These are phyloP conservation scores for Scarus forsteni DNA, from an alignment of 2,797 vertebrate species.

Conservation along the genomic window DNA sequence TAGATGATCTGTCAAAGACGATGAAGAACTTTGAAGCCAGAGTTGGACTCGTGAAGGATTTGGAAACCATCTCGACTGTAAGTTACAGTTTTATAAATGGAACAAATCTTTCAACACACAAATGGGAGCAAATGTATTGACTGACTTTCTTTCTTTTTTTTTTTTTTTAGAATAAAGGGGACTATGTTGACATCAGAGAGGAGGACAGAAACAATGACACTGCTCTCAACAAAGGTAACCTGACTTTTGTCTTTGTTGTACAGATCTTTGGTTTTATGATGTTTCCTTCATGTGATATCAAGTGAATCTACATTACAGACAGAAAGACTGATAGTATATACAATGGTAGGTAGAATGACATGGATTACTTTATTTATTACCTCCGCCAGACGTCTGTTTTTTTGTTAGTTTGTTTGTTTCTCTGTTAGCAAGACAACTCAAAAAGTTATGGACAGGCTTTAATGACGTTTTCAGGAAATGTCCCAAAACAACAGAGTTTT, in stretches of 20 bases:
- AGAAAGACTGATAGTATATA: no score
- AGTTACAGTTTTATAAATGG: slow-evolving; percentile 53
- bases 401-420: no score
- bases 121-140: slow-evolving; percentile 4
- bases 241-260: slow-evolving; percentile 25
- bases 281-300: no score
- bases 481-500: no score
- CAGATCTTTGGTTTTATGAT: no score
- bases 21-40: slow-evolving; percentile 93
- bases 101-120: slow-evolving; percentile 4
- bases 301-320: no score
- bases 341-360: no score
- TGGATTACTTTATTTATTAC: no score
- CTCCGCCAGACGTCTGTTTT: no score
- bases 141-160: slow-evolving; percentile 26
- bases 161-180: slow-evolving; percentile 85
- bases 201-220: slow-evolving; percentile 80
- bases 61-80: slow-evolving; percentile 89
- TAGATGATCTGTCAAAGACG: slow-evolving; percentile 90
- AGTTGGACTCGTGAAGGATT: slow-evolving; percentile 89
- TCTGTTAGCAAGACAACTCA: no score
- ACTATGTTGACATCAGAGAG: slow-evolving; percentile 95
- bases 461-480: no score
- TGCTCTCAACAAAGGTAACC: slow-evolving; percentile 88
- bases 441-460: no score